Conservation (phyloP, 1,140 invertebrate species). For the Elysia chlorotica region DNA sequence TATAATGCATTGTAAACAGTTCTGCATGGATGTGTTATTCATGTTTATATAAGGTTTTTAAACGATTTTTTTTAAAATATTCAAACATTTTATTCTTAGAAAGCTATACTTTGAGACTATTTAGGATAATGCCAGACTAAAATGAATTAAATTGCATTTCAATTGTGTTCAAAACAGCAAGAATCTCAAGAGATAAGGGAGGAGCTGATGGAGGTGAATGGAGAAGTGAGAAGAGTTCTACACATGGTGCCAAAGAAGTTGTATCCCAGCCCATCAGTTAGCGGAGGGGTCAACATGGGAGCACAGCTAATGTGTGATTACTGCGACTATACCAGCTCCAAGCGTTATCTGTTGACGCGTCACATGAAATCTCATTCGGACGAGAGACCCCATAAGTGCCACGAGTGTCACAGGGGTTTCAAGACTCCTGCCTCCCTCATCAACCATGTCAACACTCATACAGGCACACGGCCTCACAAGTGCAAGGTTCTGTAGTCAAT, state of each 20-base stretch:
- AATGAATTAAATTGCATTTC: no score
- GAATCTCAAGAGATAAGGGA: conserved; percentile 7
- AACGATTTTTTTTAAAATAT: no score
- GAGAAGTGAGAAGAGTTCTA: conserved; percentile 13
- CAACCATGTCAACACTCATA: conserved; percentile 97
- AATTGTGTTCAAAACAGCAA: no score
- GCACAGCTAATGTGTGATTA: conserved; percentile 76
- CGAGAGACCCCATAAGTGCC: conserved; percentile 92
- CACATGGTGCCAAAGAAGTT: conserved; percentile 14
- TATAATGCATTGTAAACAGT: no score
- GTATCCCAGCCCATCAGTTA: not conserved
- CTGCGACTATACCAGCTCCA: conserved; percentile 88
- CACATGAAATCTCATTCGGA: conserved; percentile 97
- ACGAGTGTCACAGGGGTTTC: conserved; percentile 92
- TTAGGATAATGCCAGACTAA: no score
- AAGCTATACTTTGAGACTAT: no score
- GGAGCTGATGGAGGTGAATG: conserved; percentile 7
- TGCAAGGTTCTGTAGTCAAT: no score
- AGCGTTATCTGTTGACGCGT: conserved; percentile 84
- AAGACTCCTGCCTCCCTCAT: conserved; percentile 91
- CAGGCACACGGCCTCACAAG: conserved; percentile 86
- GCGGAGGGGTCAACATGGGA: conserved; percentile 4
- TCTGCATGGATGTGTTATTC: no score
- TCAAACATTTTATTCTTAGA: no score
- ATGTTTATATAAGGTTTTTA: no score